Base-by-base conservation (phyloP, 2,888 invertebrate genomes). In the Automeris io region DNA sequence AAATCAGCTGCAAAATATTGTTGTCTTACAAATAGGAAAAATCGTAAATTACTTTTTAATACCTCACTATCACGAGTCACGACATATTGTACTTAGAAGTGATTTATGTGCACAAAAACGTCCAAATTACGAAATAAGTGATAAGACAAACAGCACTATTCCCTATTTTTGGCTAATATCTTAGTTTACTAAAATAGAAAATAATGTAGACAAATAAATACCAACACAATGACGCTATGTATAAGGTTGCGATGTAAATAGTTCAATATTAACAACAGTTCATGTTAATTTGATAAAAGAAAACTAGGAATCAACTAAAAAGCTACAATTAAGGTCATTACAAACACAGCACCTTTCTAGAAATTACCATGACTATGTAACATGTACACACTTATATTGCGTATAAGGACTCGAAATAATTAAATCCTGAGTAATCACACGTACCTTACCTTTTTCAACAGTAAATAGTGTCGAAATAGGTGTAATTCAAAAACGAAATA, bases 401-500 rank as follows among this genome's bases (percentile, higher is more conserved):
- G 6, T 6, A 5, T 19, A 19, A 19, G 19, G 19, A 19, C 11
- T 24, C 11, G 3, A 2, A 11, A 2, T 24, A 24, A 24, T 24
- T 24, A 24, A 3, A 24, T 11, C 5, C 5, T 24, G 11, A 5
- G 9, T 11, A 11, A 9, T 24, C 11, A 7, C 11, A 24, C 5
- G 24, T 29, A 1, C n/a, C 1, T n/a, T 29, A 4, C 13, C 7
- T n/a, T n/a, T n/a, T 11, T 11, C 16, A 7, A 23, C n/a, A 12
- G 5, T 13, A 23, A 16, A 16, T 23, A 23, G 16, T 16, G n/a
- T 23, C 34, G 16, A 34, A 37, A 42, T 42, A 40, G 39, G 35
- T 35, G 37, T 36, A 39, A 40, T 43, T 35, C 33, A 33, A 37
- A 37, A 40, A 45, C 16, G n/a, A 23, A 33, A 40, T 22, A 37